These are phyloP conservation scores for Eupeodes corollae DNA, from an alignment of 1,140 invertebrate species.

Conservation along the genomic window DNA sequence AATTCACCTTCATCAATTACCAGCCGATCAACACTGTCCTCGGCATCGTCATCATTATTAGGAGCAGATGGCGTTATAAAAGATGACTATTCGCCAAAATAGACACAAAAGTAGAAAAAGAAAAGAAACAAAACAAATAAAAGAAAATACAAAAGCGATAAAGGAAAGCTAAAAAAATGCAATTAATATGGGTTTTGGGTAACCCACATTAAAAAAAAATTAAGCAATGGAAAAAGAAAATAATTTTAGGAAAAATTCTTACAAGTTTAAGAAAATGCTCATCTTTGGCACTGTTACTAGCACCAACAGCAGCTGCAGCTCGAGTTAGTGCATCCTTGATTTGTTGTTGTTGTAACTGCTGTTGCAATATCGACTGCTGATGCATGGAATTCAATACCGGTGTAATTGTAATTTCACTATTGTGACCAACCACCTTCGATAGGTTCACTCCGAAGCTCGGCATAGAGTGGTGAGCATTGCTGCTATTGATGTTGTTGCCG, in stretches of 20 bases:
- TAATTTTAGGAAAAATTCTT: not conserved
- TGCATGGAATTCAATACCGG: conserved; percentile 31
- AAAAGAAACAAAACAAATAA: no score
- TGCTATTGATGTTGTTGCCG: not conserved
- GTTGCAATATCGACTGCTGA: conserved; percentile 2
- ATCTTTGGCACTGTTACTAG: not conserved
- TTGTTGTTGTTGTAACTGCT: conserved; percentile 2
- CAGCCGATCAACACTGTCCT: conserved; percentile 42
- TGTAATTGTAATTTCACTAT: conserved; percentile 47
- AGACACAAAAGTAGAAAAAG: conserved; percentile 1
- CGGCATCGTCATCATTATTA: conserved; percentile 44
- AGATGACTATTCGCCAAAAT: conserved; percentile 4
- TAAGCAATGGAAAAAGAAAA: no score
- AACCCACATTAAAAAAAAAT: no score
- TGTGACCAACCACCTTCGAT: conserved; percentile 1
- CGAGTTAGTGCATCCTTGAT: not conserved
- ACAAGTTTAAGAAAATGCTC: not conserved
- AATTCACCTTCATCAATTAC: conserved; percentile 54
- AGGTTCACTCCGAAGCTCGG: not conserved
- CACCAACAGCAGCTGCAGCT: not conserved
- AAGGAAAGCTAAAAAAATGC: not conserved
- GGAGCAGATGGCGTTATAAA: conserved; percentile 7
- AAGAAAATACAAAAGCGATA: no score
- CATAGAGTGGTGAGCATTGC: not conserved
- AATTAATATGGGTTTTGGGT: not conserved